A percentile compares a stretch with the other conserved stretches of the same genome.
These are phyloP conservation scores for chimpanzee (Pan troglodytes) DNA, from an alignment of 2,113 vertebrate species.

Conservation along the genomic window NHGRI_mPanTro3-v2.1_pri NC_072407.2:62827501-62828000, in stretches of 20 bases:
- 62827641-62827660: background rate
- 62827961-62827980: background rate
- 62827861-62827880: background rate
- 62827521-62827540: too few relatives aligned
- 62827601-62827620: background rate
- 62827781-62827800: background rate
- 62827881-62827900: background rate
- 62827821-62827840: background rate
- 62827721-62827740: too few relatives aligned
- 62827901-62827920: background rate
- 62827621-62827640: background rate
- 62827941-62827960: background rate
- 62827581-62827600: background rate
- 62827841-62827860: background rate
- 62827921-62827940: background rate
- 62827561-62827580: background rate
- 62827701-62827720: background rate
- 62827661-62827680: background rate
- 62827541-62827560: background rate
- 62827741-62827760: too few relatives aligned
- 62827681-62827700: background rate
- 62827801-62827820: background rate
- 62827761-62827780: background rate
- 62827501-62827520: too few relatives aligned
- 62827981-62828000: background rate